Evolutionary conservation across 2,113 vertebrate species (phyloP).

Genomic region (Colaptes auratus): DNA sequence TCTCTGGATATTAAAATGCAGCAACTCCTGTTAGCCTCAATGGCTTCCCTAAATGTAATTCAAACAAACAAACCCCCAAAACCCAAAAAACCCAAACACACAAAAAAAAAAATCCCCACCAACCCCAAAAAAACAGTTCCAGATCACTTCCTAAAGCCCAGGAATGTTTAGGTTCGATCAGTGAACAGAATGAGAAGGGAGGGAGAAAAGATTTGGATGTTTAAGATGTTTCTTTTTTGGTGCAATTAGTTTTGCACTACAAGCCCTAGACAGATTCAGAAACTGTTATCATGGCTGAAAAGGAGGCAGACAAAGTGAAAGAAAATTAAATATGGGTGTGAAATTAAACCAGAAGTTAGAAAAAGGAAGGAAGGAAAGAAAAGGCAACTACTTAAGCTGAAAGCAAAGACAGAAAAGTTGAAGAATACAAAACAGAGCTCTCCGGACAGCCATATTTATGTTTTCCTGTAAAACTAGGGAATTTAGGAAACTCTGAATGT

Average conservation of each 20-base stretch:
- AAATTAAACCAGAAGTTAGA: slow-evolving; percentile 34
- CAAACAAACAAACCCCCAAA: background rate
- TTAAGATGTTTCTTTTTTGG: background rate
- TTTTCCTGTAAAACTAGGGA: background rate
- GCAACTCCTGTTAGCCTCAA: background rate
- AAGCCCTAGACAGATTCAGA: background rate
- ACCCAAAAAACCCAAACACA: background rate
- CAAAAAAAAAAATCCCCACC: background rate
- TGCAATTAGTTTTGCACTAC: slow-evolving; percentile 23
- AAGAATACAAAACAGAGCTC: background rate
- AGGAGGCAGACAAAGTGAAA: slow-evolving; percentile 3
- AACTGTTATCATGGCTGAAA: background rate
- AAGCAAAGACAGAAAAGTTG: background rate
- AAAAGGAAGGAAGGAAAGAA: background rate
- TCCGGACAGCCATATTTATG: background rate
- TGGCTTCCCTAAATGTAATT: background rate
- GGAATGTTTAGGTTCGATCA: background rate
- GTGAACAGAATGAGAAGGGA: background rate
- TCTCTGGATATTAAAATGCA: background rate
- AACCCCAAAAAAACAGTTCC: background rate
- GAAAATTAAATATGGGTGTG: slow-evolving; percentile 31
- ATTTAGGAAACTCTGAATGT: background rate
- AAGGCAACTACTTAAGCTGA: background rate
- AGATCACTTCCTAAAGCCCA: background rate
- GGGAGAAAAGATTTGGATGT: background rate